A percentile compares a stretch with the other conserved stretches of the same genome.
These are phyloP conservation scores for Okamejei kenojei DNA, from an alignment of 2,797 vertebrate genomes.

Conservation along the genomic window DNA sequence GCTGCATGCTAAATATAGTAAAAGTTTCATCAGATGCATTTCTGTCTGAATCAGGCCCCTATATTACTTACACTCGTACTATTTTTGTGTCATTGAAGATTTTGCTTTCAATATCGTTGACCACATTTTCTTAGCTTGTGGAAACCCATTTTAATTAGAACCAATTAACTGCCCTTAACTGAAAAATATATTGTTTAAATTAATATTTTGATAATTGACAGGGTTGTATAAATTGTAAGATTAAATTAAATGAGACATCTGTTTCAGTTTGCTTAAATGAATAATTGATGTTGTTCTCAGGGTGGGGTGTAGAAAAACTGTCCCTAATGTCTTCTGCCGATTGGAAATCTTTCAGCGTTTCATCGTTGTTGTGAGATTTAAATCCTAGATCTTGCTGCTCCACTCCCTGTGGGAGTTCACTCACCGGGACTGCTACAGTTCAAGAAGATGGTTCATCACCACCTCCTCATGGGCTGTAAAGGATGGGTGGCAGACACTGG, in stretches of 20 bases:
- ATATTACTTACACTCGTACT: background rate
- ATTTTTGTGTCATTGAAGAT: background rate
- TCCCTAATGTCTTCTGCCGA: background rate
- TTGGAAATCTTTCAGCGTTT: too few species aligned
- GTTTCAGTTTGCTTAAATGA: background rate
- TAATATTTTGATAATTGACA: background rate
- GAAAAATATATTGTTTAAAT: background rate
- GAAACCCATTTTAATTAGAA: background rate
- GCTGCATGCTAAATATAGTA: background rate
- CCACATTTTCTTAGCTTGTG: background rate
- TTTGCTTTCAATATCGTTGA: background rate
- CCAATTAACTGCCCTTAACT: background rate
- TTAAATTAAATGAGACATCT: background rate
- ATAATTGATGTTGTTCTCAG: background rate
- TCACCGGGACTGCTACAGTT: too few species aligned
- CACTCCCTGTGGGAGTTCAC: too few species aligned
- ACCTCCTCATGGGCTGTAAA: too few species aligned
- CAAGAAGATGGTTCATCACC: too few species aligned
- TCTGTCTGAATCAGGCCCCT: background rate
- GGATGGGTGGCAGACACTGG: too few species aligned
- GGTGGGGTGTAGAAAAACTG: background rate
- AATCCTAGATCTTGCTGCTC: too few species aligned
- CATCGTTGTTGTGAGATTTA: too few species aligned
- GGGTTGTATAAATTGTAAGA: background rate
- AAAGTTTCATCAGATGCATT: background rate